These are phyloP conservation scores for Biston stratarius DNA, from an alignment of 2,888 invertebrate genomes.

Conservation along the genomic window DNA sequence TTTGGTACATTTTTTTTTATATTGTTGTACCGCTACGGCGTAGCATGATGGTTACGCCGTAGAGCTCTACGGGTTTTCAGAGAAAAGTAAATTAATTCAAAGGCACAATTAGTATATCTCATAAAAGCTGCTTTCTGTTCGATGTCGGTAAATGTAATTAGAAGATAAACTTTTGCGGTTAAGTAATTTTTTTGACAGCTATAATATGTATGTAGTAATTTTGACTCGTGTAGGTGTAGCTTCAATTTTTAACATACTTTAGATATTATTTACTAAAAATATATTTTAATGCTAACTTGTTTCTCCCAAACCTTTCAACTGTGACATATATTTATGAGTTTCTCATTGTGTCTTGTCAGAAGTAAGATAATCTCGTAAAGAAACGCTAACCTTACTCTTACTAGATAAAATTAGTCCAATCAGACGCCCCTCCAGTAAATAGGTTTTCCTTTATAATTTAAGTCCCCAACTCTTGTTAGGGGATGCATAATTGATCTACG, in stretches of 20 bases:
- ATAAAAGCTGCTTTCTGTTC: conserved; percentile 21
- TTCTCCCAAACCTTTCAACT: no score
- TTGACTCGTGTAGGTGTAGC: no score
- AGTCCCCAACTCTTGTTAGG: conserved; percentile 59
- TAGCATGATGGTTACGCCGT: conserved; percentile 41
- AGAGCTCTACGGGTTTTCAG: conserved; percentile 34
- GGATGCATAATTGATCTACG: conserved; percentile 70
- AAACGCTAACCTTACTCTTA: conserved; percentile 37
- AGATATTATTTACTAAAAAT: not conserved
- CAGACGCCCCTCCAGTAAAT: conserved; percentile 52
- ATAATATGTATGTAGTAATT: not conserved
- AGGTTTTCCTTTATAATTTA: conserved; percentile 61
- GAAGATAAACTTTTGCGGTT: not conserved
- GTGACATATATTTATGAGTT: no score
- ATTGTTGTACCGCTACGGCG: conserved; percentile 39
- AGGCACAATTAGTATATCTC: conserved; percentile 16
- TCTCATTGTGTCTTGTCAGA: no score
- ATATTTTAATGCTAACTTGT: no score
- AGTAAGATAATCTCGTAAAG: not conserved
- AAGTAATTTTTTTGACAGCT: not conserved
- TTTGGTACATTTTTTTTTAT: no score
- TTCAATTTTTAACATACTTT: not conserved
- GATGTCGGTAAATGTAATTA: conserved; percentile 5
- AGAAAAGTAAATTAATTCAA: conserved; percentile 26
- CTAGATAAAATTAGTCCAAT: conserved; percentile 53